Evolutionary conservation across 2,888 invertebrate species (phyloP).

Genomic region (Eristalis intricaria): DNA sequence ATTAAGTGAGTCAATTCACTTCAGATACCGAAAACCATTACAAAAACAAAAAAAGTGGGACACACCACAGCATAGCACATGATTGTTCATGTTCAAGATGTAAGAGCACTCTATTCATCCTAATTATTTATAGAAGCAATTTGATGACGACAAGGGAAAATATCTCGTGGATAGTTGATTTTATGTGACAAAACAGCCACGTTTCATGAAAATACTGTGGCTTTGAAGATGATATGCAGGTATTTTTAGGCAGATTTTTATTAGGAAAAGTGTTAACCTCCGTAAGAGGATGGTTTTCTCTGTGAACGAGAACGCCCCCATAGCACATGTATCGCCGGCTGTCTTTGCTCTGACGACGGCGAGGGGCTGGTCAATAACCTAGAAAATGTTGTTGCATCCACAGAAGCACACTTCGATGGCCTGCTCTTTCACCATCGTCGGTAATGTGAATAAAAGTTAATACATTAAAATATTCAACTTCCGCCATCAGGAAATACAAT

Average conservation of each 20-base stretch:
- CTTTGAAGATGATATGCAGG: not conserved
- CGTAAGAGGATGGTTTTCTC: not conserved
- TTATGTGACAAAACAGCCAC: conserved; percentile 40
- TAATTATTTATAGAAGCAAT: conserved; percentile 46
- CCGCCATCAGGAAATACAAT: not conserved
- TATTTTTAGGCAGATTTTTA: not conserved
- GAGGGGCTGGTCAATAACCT: conserved; percentile 61
- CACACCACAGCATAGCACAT: not conserved
- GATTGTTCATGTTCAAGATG: not conserved
- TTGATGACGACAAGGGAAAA: conserved; percentile 15
- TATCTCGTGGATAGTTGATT: conserved; percentile 8
- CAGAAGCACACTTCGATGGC: conserved; percentile 12
- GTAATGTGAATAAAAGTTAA: not conserved
- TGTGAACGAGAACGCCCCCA: conserved; percentile 23
- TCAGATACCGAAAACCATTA: not conserved
- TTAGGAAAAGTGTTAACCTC: not conserved
- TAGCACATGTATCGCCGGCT: conserved; percentile 55
- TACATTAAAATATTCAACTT: not conserved
- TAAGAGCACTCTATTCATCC: conserved; percentile 6
- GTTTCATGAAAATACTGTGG: conserved; percentile 32
- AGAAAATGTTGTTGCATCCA: conserved; percentile 34
- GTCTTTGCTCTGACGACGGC: not conserved
- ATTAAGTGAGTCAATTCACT: conserved; percentile 6
- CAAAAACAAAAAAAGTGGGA: not conserved
- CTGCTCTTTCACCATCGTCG: not conserved